Conservation (phyloP, 2,113 vertebrate genomes). For the Syngnathus floridae region DNA sequence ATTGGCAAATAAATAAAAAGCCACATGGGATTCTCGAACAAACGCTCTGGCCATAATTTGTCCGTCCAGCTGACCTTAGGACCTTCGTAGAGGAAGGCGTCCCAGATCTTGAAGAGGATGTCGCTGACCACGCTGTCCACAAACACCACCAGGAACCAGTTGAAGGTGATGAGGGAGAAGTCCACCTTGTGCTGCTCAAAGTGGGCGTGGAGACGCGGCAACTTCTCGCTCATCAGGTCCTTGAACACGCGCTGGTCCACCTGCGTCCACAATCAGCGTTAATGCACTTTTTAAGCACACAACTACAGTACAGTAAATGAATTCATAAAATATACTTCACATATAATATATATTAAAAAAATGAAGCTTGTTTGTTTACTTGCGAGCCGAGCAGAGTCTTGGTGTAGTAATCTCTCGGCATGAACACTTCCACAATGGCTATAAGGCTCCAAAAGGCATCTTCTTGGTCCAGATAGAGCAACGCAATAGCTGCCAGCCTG, state of each 20-base stretch:
- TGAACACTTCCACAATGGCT: constrained; percentile 92
- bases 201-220: constrained; percentile 85
- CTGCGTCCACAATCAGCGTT: constrained; percentile 51
- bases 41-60: background rate
- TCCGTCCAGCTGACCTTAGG: constrained; percentile 78
- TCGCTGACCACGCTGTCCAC: constrained; percentile 96
- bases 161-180: constrained; percentile 96
- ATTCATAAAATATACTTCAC: too few relatives aligned
- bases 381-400: constrained; percentile 96
- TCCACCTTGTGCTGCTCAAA: constrained; percentile 92
- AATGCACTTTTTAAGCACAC: too few relatives aligned
- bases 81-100: constrained; percentile 93
- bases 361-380: constrained; percentile 62
- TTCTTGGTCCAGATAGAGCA: constrained; percentile 94
- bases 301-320: too few relatives aligned
- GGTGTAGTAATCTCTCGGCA: constrained; percentile 97
- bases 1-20: background rate
- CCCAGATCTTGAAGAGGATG: constrained; percentile 97
- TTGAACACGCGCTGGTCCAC: constrained; percentile 97
- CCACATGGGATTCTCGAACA: background rate
- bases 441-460: constrained; percentile 98
- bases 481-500: constrained; percentile 87
- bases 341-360: too few relatives aligned
- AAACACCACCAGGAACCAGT: constrained; percentile 98
- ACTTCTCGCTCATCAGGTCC: constrained; percentile 92